These are phyloP conservation scores for Calypte anna DNA, from an alignment of 2,113 vertebrate species.

Conservation along the genomic window DNA sequence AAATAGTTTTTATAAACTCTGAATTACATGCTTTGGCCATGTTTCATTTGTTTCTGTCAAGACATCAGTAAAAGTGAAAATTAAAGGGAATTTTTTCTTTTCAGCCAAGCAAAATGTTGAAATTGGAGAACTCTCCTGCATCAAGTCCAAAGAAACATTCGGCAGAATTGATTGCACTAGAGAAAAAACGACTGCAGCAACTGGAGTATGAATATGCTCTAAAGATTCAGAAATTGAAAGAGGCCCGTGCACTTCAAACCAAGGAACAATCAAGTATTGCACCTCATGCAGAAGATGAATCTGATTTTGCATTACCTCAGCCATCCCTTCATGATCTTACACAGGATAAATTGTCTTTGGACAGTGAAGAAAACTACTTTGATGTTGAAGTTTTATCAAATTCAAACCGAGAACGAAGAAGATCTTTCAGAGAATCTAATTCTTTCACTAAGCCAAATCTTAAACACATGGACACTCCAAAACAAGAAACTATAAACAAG, in stretches of 20 bases:
- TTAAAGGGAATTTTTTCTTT: background rate
- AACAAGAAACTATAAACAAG: constrained; percentile 78
- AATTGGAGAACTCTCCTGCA: constrained; percentile 76
- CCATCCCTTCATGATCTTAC: constrained; percentile 96
- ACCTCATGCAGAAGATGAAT: constrained; percentile 71
- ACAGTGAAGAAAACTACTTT: constrained; percentile 84
- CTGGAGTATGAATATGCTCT: constrained; percentile 95
- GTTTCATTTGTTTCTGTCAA: background rate
- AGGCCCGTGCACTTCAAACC: constrained; percentile 85
- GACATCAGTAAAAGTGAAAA: constrained; percentile 17
- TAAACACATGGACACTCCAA: constrained; percentile 79
- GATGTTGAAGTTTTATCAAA: constrained; percentile 84
- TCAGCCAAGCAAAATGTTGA: constrained; percentile 86
- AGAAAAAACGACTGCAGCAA: constrained; percentile 92
- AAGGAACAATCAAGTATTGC: constrained; percentile 71
- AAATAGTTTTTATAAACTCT: background rate
- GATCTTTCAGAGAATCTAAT: constrained; percentile 88
- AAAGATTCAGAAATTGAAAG: constrained; percentile 96
- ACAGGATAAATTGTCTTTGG: constrained; percentile 92
- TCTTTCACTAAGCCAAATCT: constrained; percentile 94
- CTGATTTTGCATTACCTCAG: constrained; percentile 85
- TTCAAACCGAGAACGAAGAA: constrained; percentile 78
- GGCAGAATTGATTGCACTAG: constrained; percentile 89
- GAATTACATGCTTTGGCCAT: background rate
- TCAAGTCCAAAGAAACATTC: constrained; percentile 86